A percentile compares a stretch with the other conserved stretches of the same genome.
These are phyloP conservation scores for Protodeltote pygarga DNA, from an alignment of 2,888 invertebrate genomes.

Conservation along the genomic window DNA sequence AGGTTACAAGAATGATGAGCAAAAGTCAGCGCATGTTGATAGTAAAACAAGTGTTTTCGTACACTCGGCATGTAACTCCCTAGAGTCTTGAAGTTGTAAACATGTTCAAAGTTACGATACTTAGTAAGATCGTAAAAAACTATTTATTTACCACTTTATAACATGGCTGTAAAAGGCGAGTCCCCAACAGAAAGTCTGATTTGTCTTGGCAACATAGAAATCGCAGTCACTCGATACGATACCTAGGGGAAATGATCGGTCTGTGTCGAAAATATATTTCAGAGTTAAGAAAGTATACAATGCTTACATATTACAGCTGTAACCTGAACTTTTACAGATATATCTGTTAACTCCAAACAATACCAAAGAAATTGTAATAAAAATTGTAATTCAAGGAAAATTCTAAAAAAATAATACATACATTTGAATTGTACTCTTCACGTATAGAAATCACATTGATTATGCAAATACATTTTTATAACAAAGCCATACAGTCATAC, in stretches of 20 bases:
- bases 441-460: slow-evolving; percentile 32
- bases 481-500: slow-evolving; percentile 17
- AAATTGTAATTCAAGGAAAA: slow-evolving; percentile 11
- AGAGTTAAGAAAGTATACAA: not conserved
- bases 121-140: no score
- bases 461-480: slow-evolving; percentile 34
- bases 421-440: slow-evolving; percentile 8
- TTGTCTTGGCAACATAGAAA: slow-evolving; percentile 1
- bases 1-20: no score
- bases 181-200: slow-evolving; percentile 10
- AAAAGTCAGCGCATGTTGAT: no score
- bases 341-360: not conserved
- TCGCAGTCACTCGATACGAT: slow-evolving; percentile 22
- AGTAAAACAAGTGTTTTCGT: no score
- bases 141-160: no score
- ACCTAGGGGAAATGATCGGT: slow-evolving; percentile 32
- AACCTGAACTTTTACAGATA: not conserved
- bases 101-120: no score
- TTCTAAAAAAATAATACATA: slow-evolving; percentile 15
- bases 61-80: no score
- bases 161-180: slow-evolving; percentile 9
- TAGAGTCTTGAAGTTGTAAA: no score
- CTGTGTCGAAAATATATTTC: slow-evolving; percentile 7
- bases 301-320: not conserved
- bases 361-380: no score